A percentile compares a stretch with the other conserved stretches of the same genome.
Conservation (phyloP, 2,888 invertebrate genomes). For the Cephus sareptanus region DNA sequence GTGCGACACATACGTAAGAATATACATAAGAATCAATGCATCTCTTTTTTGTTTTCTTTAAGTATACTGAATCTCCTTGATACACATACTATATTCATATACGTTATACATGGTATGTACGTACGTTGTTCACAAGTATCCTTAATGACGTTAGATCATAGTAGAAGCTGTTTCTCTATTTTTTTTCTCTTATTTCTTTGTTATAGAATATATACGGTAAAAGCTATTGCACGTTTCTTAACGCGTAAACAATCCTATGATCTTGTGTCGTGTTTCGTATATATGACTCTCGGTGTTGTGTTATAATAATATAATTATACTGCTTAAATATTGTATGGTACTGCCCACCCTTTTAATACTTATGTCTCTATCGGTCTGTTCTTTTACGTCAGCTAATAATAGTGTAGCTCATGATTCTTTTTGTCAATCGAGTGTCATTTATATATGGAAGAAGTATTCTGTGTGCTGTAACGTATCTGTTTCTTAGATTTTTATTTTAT, state of each 20-base stretch:
- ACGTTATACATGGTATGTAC: background rate
- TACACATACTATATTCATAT: background rate
- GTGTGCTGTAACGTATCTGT: background rate
- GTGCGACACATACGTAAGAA: slow-evolving; percentile 10
- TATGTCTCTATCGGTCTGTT: background rate
- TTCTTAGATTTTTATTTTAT: background rate
- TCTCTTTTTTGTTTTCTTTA: background rate
- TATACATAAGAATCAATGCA: background rate
- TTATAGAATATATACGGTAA: background rate
- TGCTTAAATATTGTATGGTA: background rate
- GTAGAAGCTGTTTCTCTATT: background rate
- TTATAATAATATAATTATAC: background rate
- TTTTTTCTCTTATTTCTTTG: background rate
- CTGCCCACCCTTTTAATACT: background rate
- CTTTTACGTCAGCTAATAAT: background rate
- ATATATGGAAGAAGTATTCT: background rate
- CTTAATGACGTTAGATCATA: background rate
- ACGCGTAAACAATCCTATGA: too few species aligned
- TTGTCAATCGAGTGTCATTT: background rate
- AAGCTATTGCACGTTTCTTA: background rate
- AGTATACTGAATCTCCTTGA: background rate
- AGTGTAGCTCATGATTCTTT: background rate
- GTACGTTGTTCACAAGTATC: background rate
- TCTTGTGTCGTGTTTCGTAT: too few species aligned
- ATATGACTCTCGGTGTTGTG: background rate